Evolutionary conservation across 2,888 invertebrate species (phyloP).

Genomic region (Clitarchus hookeri): DNA sequence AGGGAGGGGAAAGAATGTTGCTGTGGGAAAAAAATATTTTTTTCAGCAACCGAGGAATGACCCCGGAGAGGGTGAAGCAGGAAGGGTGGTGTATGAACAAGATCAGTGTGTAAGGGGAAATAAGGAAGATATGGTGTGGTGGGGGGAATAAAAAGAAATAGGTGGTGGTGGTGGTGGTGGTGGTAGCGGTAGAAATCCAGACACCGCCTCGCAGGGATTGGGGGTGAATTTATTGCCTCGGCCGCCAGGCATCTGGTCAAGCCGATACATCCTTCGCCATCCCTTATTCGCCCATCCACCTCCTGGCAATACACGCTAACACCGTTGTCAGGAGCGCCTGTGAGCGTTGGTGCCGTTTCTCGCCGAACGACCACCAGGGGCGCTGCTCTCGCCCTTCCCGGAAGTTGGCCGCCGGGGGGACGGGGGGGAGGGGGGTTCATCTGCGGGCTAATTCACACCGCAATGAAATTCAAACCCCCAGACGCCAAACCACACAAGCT

Average conservation of each 20-base stretch:
- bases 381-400: not conserved
- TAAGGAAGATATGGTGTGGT: not conserved
- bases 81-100: slow-evolving; percentile 6
- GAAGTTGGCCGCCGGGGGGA: too few relatives aligned
- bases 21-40: not conserved
- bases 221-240: not conserved
- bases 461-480: slow-evolving; percentile 4
- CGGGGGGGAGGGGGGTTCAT: not conserved
- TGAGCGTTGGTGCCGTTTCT: not conserved
- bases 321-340: not conserved
- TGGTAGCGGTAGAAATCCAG: too few relatives aligned
- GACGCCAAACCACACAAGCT: not conserved
- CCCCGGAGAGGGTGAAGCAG: not conserved
- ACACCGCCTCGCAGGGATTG: not conserved
- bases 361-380: not conserved
- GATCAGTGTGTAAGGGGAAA: not conserved
- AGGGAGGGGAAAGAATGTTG: not conserved
- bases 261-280: not conserved
- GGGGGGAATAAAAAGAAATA: not conserved
- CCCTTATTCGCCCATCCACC: not conserved
- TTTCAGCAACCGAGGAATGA: not conserved
- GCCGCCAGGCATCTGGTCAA: slow-evolving; percentile 14
- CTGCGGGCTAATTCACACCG: slow-evolving; percentile 3
- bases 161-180: too few relatives aligned
- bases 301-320: not conserved